A percentile compares a stretch with the other conserved stretches of the same genome.
Evolutionary conservation across 2,797 vertebrate species (phyloP).

Genomic region (Acanthiza pusilla): DNA sequence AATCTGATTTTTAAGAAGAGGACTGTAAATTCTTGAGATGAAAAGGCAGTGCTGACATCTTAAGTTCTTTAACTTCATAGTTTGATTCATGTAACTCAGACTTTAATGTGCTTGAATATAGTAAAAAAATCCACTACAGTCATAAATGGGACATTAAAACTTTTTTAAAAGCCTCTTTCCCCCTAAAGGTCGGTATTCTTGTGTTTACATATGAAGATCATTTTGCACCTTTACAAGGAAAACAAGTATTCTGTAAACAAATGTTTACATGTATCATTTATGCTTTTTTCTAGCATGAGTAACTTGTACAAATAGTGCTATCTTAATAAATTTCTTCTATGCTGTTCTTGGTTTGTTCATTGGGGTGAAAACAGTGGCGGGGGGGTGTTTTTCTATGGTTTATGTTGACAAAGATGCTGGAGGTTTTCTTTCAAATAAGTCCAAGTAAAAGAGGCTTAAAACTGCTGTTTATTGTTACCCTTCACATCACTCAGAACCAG

Average conservation of each 20-base stretch:
- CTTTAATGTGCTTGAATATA: slow-evolving; percentile 61
- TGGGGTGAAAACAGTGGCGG: neutral
- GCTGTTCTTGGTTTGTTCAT: slow-evolving; percentile 48
- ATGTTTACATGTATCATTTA: slow-evolving; percentile 81
- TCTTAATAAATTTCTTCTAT: slow-evolving; percentile 71
- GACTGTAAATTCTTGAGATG: slow-evolving; percentile 28
- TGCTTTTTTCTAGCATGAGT: slow-evolving; percentile 85
- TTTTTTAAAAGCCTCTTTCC: slow-evolving; percentile 38
- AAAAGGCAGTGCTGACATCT: slow-evolving; percentile 30
- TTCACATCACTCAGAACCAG: neutral
- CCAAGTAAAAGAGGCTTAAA: neutral
- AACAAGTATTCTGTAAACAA: slow-evolving; percentile 79
- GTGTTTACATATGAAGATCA: slow-evolving; percentile 80
- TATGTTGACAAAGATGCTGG: neutral
- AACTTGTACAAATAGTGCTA: slow-evolving; percentile 81
- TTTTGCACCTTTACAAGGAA: slow-evolving; percentile 81
- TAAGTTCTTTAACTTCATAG: slow-evolving; percentile 33
- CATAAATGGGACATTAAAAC: slow-evolving; percentile 47
- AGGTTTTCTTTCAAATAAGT: neutral
- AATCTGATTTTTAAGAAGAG: slow-evolving; percentile 37
- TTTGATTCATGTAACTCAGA: slow-evolving; percentile 46
- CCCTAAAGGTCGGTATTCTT: slow-evolving; percentile 64
- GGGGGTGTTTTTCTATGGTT: neutral
- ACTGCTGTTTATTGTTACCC: neutral
- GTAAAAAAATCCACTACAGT: slow-evolving; percentile 54